A percentile compares a stretch with the other conserved stretches of the same genome.
Evolutionary conservation across 2,113 vertebrate species (phyloP).

Genomic region (Ictalurus punctatus): DNA sequence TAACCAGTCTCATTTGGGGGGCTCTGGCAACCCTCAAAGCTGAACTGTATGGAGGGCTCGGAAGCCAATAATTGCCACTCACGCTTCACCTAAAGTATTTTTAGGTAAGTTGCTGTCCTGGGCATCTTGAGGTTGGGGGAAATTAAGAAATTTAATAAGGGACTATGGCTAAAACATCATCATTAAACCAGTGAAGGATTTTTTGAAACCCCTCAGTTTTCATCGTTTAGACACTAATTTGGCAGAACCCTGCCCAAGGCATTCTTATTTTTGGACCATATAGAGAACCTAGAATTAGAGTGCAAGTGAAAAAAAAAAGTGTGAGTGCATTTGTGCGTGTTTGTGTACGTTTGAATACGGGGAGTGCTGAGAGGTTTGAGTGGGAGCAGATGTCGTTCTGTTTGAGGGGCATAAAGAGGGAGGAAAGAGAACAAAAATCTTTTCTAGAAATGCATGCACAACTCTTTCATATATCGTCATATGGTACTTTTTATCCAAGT

Average conservation of each 20-base stretch:
- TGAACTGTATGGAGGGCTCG: slow-evolving; percentile 64
- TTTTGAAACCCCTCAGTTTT: slow-evolving; percentile 44
- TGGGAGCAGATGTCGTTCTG: slow-evolving; percentile 58
- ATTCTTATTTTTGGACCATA: slow-evolving; percentile 63
- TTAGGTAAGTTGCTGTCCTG: slow-evolving; percentile 69
- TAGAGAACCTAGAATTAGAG: slow-evolving; percentile 64
- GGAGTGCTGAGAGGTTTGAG: slow-evolving; percentile 46
- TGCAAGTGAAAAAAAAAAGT: slow-evolving; percentile 40
- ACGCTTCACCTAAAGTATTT: slow-evolving; percentile 66
- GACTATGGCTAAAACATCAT: slow-evolving; percentile 67
- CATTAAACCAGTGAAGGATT: slow-evolving; percentile 67
- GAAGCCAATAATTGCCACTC: slow-evolving; percentile 74
- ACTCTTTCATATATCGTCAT: slow-evolving; percentile 62
- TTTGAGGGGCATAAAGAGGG: slow-evolving; percentile 55
- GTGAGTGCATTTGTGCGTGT: slow-evolving; percentile 32
- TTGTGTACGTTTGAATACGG: slow-evolving; percentile 40
- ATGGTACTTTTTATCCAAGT: slow-evolving; percentile 63
- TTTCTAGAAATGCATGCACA: slow-evolving; percentile 65
- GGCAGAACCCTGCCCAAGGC: slow-evolving; percentile 53
- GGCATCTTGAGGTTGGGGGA: slow-evolving; percentile 56
- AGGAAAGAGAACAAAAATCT: slow-evolving; percentile 60
- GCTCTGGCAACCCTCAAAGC: slow-evolving; percentile 60
- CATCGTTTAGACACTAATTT: slow-evolving; percentile 62
- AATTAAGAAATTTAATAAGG: slow-evolving; percentile 74
- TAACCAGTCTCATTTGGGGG: slow-evolving; percentile 65